Evolutionary conservation across 2,797 vertebrate genomes (phyloP).

Genomic region (Pipistrellus nathusii): DNA sequence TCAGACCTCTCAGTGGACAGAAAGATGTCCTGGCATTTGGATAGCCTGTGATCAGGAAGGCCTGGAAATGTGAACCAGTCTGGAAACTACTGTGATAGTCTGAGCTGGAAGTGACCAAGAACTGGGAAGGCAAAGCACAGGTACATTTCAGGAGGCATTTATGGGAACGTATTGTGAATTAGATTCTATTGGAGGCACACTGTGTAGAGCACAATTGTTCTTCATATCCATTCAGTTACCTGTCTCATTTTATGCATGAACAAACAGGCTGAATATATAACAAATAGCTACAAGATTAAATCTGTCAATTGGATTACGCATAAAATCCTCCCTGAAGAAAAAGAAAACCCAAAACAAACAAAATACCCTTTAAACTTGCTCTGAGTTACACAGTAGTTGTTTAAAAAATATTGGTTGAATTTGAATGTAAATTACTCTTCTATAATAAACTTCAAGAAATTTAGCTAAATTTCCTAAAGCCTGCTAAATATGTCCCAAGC

Average conservation of each 20-base stretch:
- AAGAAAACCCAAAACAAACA: conserved; percentile 20
- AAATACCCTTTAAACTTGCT: neutral
- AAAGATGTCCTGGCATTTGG: neutral
- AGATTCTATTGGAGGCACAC: conserved; percentile 40
- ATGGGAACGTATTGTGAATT: conserved; percentile 24
- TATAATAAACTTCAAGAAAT: conserved; percentile 31
- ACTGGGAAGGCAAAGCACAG: neutral
- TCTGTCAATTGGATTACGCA: conserved; percentile 65
- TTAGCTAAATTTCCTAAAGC: conserved; percentile 23
- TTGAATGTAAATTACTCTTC: conserved; percentile 54
- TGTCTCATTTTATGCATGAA: conserved; percentile 68
- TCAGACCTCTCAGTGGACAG: neutral
- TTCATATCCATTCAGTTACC: conserved; percentile 65
- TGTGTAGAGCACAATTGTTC: conserved; percentile 8
- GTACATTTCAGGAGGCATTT: neutral
- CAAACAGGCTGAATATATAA: conserved; percentile 58
- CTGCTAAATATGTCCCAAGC: conserved; percentile 27
- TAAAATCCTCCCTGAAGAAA: neutral
- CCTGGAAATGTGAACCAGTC: neutral
- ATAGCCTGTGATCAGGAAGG: neutral
- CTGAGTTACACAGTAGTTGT: conserved; percentile 13
- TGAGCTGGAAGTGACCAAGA: neutral
- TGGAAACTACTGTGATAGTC: neutral
- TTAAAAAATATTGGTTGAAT: conserved; percentile 51
- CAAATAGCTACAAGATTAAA: conserved; percentile 66